Evolutionary conservation across 2,888 invertebrate species (phyloP).

Genomic region (Galerucella calmariensis): DNA sequence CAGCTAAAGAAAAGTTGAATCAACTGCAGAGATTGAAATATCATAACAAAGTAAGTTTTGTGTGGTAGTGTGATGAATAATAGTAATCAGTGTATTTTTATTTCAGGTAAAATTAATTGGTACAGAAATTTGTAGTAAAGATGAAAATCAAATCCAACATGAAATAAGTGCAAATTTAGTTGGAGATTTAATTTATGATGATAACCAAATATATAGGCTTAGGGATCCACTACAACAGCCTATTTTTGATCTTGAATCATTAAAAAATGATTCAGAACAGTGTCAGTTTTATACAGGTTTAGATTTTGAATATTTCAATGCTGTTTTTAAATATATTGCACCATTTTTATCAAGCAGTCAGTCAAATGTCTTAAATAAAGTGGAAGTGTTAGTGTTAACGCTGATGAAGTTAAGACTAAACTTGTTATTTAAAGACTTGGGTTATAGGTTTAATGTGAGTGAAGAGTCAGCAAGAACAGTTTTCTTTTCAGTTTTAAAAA

Average conservation of each 20-base stretch:
- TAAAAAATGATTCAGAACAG: slow-evolving; percentile 19
- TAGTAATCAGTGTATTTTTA: neutral
- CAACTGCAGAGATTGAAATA: no score
- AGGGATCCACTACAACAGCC: slow-evolving; percentile 9
- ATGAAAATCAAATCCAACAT: slow-evolving; percentile 3
- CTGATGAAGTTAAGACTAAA: no score
- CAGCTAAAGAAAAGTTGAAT: neutral
- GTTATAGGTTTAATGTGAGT: no score
- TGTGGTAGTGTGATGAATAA: no score
- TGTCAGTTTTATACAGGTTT: slow-evolving; percentile 16
- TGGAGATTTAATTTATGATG: neutral
- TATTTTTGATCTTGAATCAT: slow-evolving; percentile 12
- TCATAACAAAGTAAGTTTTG: no score
- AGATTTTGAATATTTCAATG: slow-evolving; percentile 15
- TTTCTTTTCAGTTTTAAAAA: no score
- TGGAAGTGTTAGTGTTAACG: no score
- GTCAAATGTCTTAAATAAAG: no score
- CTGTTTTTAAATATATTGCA: neutral
- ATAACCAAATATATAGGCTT: slow-evolving; percentile 2
- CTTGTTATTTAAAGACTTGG: no score
- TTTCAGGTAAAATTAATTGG: slow-evolving; percentile 7
- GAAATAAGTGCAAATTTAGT: slow-evolving; percentile 5
- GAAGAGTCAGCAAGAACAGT: no score
- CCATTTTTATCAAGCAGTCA: no score
- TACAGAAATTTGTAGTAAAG: slow-evolving; percentile 4